These are phyloP conservation scores for Diplosoma virens DNA, from an alignment of 23 tunicate species.

Conservation along the genomic window DNA sequence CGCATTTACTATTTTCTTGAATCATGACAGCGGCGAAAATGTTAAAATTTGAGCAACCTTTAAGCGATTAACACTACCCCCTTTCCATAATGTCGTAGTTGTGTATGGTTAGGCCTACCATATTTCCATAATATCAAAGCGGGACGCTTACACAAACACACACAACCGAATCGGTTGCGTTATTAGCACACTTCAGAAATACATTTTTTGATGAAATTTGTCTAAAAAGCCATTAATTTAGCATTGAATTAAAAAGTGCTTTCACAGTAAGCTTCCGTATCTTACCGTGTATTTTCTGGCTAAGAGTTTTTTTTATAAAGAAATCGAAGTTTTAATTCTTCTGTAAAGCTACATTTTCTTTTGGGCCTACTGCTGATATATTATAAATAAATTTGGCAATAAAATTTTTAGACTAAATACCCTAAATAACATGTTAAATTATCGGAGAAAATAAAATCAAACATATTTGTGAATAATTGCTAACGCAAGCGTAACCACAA, in stretches of 20 bases:
- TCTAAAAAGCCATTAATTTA: not conserved
- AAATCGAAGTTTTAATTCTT: not conserved
- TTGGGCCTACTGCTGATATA: not conserved
- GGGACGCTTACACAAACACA: too few relatives aligned
- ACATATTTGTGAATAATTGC: not conserved
- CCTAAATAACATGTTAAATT: not conserved
- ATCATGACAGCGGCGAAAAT: too few relatives aligned
- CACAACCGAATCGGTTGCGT: too few relatives aligned
- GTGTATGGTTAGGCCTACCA: too few relatives aligned
- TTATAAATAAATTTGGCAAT: not conserved
- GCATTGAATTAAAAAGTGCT: too few relatives aligned
- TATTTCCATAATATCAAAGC: too few relatives aligned
- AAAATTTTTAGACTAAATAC: not conserved
- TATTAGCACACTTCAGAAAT: not conserved
- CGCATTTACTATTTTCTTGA: too few relatives aligned
- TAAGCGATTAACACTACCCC: too few relatives aligned
- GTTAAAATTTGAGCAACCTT: too few relatives aligned
- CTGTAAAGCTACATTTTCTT: not conserved
- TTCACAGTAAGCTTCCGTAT: too few relatives aligned
- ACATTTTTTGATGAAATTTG: not conserved
- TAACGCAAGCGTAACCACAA: not conserved
- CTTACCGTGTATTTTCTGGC: not conserved
- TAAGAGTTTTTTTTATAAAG: not conserved
- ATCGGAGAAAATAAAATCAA: not conserved
- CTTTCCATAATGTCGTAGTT: too few relatives aligned